These are phyloP conservation scores for Ploceus nigricollis DNA, from an alignment of 2,113 vertebrate genomes.

Conservation along the genomic window DNA sequence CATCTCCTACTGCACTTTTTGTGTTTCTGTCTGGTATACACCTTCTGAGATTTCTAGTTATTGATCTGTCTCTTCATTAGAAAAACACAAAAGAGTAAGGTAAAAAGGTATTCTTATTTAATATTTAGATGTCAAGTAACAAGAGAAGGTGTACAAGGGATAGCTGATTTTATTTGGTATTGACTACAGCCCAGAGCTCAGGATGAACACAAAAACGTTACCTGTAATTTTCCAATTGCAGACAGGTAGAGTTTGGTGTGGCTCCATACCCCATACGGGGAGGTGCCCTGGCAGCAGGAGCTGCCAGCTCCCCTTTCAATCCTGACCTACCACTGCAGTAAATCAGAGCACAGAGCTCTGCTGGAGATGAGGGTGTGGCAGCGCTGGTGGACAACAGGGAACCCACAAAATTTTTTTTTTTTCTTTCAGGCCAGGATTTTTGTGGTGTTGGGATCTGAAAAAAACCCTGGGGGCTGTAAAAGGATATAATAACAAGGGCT, in stretches of 20 bases:
- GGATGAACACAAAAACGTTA: not conserved
- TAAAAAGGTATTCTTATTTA: not conserved
- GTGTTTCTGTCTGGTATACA: not conserved
- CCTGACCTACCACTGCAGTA: rapidly evolving
- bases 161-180: not conserved
- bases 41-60: not conserved
- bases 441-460: not conserved
- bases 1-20: not conserved
- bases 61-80: not conserved
- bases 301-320: not conserved
- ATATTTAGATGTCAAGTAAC: not conserved
- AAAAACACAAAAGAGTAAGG: not conserved
- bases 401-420: not conserved
- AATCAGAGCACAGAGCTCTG: not conserved
- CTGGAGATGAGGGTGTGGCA: not conserved
- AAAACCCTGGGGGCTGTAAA: not conserved
- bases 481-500: not conserved
- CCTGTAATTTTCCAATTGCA: not conserved
- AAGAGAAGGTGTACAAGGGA: not conserved
- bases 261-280: not conserved
- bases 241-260: not conserved
- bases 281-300: rapidly evolving
- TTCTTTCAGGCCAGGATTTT: not conserved
- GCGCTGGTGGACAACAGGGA: not conserved
- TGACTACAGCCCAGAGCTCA: not conserved